Evolutionary conservation across 37 sponge, comb jelly and placozoan species (phyloP), one percentile per base, ranked within the genome.

Genomic region (Axinella damicornis): DNA sequence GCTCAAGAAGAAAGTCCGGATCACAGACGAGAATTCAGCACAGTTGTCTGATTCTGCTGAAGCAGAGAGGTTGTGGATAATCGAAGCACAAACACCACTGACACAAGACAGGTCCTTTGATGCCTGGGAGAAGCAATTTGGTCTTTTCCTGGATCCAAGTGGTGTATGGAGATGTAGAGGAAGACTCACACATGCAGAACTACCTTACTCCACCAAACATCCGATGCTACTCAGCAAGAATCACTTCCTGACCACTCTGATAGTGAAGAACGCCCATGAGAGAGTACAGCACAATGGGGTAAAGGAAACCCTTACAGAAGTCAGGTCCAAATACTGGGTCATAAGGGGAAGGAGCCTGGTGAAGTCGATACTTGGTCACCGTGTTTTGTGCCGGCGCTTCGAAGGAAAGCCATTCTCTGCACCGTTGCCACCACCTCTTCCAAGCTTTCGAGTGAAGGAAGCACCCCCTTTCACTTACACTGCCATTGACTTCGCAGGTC

Each of bases 141-240:
- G 54, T n/a, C 52, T 81, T n/a, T 81, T 83, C 74, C 20, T 38
- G 28, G 84, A 83, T 53, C 33, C 54, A 9, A 17, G 32, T 19
- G 75, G 84, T 27, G 17, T 74, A 16, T 74, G 74, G 84, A 57
- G 84, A 54, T 83, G 84, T 73, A 74, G 84, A 0, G 84, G 75
- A 0, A 33, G 75, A 73, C 64, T 83, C 18, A 18, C 54, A 21
- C 68, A 81, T 69, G 82, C 71, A 12, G 71, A 56, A 5, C n/a
- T 81, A 17, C 56, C 60, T 13, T 53, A 69, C 18, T 27, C 57
- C 15, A 53, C 71, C 30, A 81, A 53, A 69, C 82, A 81, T 35
- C 82, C 82, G 2, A 68, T 81, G 1, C 69, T 81, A 17, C 76
- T 76, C 4, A 65, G 66, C n/a, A 78, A 16, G 24, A 5, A 63